Evolutionary conservation across 2,797 vertebrate genomes (phyloP).

Genomic region (Perodicticus potto): DNA sequence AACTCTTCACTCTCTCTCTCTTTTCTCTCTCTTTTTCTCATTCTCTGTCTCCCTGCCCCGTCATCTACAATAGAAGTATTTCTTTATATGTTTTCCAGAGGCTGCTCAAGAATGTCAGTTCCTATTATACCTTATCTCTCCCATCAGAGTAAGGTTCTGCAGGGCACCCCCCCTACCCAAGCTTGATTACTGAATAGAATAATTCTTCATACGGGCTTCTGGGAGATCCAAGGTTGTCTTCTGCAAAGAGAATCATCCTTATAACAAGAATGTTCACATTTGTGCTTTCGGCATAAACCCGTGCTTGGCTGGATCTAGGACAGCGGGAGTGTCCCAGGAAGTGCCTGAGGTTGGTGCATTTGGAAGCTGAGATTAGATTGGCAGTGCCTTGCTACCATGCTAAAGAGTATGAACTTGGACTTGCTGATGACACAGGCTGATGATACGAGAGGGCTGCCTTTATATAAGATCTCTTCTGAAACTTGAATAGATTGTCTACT

Average conservation of each 20-base stretch:
- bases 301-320: background rate
- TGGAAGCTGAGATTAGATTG: background rate
- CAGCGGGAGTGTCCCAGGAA: background rate
- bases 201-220: background rate
- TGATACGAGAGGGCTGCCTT: background rate
- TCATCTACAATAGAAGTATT: background rate
- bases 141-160: background rate
- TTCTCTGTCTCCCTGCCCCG: background rate
- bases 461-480: background rate
- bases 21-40: background rate
- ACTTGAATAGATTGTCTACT: background rate
- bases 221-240: background rate
- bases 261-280: background rate
- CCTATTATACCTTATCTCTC: background rate
- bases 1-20: background rate
- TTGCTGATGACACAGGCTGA: background rate
- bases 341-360: background rate
- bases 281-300: background rate
- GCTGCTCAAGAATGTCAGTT: background rate
- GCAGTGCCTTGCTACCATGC: background rate
- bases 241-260: background rate
- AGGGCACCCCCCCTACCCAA: background rate
- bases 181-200: background rate
- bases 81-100: background rate
- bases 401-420: background rate